Evolutionary conservation across 1,140 invertebrate species (phyloP), one percentile per base, ranked within the genome.

Genomic region (Thalassaphorura encarpata): DNA sequence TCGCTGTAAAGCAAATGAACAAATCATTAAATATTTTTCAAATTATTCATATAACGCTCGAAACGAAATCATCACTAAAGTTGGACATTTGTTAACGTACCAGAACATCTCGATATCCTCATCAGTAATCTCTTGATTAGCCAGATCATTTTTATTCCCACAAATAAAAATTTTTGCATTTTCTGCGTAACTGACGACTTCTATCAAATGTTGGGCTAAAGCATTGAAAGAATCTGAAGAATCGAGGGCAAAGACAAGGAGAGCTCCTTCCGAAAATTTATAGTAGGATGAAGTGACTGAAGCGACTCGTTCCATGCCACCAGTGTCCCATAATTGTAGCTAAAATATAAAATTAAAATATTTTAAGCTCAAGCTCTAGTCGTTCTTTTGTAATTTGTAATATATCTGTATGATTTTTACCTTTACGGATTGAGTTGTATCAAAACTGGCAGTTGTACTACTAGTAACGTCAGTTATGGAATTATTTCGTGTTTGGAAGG

Each of bases 231-330:
- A 90, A 33, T 88, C 83, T 2, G 86, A 80, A 76, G 91, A 92
- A 67, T 93, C 88, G 54, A 93, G 72, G 29, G 88, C 84, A 74
- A 91, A 94, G 0, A 92, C 88, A 42, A 93, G 72, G 63, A 94
- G 85, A 46, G 88, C 89, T 54, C 87, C 89, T 70, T 92, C 88
- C 13, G 89, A 86, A 76, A 90, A 91, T 75, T 93, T 93, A 67
- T 92, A 93, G 68, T 94, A 94, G 63, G 86, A 89, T 16, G 87
- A 89, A 2, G 89, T 93, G 11, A 94, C 85, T n/a, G 86, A 89
- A 26, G 89, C 89, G 33, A 93, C 56, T 69, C 89, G 77, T 73
- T 94, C 89, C 87, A 93, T 90, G 56, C 89, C 89, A 65, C 89
- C 89, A 41, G 89, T 94, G 67, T 94, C 89, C 89, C 89, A 94